Conservation (phyloP, 2,888 invertebrate species). For the Dichetophora obliterata region DNA sequence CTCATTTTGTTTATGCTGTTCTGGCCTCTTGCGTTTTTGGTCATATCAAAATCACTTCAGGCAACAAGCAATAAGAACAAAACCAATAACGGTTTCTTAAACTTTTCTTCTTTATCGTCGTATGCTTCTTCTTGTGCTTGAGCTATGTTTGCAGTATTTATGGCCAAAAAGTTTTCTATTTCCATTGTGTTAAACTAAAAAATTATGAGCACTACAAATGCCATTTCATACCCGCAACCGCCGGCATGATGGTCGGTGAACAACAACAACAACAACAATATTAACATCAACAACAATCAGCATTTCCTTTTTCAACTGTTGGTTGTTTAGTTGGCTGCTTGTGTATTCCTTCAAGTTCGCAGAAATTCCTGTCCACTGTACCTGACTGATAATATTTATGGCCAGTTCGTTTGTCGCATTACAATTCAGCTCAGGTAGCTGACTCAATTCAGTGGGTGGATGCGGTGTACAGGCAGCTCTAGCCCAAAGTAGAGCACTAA, state of each 20-base stretch:
- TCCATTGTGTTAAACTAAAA: slow-evolving; percentile 19
- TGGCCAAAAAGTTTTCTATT: slow-evolving; percentile 19
- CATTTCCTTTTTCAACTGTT: neutral
- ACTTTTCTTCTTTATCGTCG: neutral
- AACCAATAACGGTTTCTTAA: no score
- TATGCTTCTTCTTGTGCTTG: neutral
- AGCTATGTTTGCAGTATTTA: slow-evolving; percentile 12
- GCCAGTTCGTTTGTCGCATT: slow-evolving; percentile 37
- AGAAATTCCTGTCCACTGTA: slow-evolving; percentile 21
- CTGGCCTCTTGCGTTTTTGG: no score
- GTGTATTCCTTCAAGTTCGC: neutral
- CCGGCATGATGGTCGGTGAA: no score
- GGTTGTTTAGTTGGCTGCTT: neutral
- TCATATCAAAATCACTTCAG: no score
- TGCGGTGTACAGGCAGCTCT: neutral
- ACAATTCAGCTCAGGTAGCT: slow-evolving; percentile 33
- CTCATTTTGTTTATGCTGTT: no score
- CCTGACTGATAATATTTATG: slow-evolving; percentile 42
- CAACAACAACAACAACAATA: neutral
- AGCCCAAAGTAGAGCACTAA: neutral
- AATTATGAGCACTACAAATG: slow-evolving; percentile 34
- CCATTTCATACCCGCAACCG: neutral
- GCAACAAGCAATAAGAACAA: no score
- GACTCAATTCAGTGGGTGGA: neutral
- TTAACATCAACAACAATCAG: neutral